Conservation (phyloP, 2,888 invertebrate genomes). For the Hypomecis punctinalis region DNA sequence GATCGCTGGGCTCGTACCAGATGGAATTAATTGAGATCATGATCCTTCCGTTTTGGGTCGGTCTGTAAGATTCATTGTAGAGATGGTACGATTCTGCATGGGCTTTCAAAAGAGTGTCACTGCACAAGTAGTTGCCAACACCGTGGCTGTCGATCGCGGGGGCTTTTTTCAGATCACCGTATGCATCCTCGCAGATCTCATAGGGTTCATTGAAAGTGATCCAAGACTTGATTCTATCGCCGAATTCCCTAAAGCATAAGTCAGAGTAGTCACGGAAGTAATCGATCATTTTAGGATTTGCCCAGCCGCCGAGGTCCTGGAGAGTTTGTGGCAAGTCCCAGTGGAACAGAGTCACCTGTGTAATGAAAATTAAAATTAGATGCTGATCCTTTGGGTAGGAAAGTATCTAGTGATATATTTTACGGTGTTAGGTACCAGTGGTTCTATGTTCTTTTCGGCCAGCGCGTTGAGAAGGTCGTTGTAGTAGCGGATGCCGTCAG, state of each 20-base stretch:
- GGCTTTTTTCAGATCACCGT: slow-evolving; percentile 81
- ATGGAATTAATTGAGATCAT: slow-evolving; percentile 84
- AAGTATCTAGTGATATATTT: no score
- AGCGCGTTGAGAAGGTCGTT: slow-evolving; percentile 87
- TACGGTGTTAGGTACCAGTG: slow-evolving; percentile 76
- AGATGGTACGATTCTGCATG: slow-evolving; percentile 88
- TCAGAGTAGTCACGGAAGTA: slow-evolving; percentile 85
- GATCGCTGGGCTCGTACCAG: slow-evolving; percentile 80
- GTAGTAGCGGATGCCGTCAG: slow-evolving; percentile 87
- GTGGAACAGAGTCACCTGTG: slow-evolving; percentile 87
- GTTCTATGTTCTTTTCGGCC: slow-evolving; percentile 86
- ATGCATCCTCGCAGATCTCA: slow-evolving; percentile 81
- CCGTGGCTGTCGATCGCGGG: slow-evolving; percentile 84
- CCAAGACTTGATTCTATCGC: slow-evolving; percentile 86
- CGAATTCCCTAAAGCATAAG: slow-evolving; percentile 83
- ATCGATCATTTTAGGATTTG: slow-evolving; percentile 81
- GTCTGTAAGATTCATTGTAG: slow-evolving; percentile 86
- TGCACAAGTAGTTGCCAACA: slow-evolving; percentile 87
- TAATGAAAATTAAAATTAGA: not conserved
- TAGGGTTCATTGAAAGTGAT: slow-evolving; percentile 89
- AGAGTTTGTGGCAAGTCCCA: slow-evolving; percentile 87
- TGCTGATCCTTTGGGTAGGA: not conserved
- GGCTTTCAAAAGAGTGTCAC: slow-evolving; percentile 87
- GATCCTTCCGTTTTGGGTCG: slow-evolving; percentile 81
- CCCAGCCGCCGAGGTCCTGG: slow-evolving; percentile 84